Percentiles rank a stretch among this genome's conserved stretches.
Conservation (phyloP, 2,113 vertebrate genomes). For the Pterocles orientalis region DNA sequence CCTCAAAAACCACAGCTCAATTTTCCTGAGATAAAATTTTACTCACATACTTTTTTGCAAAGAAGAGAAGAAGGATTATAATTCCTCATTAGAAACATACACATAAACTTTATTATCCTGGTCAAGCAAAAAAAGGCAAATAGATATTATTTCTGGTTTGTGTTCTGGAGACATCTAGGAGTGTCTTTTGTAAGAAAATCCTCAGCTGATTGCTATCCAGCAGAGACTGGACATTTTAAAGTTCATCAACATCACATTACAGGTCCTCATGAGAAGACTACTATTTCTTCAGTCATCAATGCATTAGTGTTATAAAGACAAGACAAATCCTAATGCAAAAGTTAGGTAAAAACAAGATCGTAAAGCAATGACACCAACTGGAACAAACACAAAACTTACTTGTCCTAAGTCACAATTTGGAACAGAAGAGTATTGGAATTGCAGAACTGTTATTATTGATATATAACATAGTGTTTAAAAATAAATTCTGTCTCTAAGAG, state of each 20-base stretch:
- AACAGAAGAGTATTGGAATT: neutral
- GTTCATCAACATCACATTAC: neutral
- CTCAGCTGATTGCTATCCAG: neutral
- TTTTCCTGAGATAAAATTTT: neutral
- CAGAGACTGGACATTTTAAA: neutral
- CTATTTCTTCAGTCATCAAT: neutral
- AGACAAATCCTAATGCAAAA: neutral
- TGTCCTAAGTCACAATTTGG: neutral
- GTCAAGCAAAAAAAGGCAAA: neutral
- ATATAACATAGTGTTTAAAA: neutral
- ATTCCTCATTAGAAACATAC: neutral
- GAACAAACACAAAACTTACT: neutral
- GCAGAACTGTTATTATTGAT: neutral
- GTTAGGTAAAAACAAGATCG: neutral
- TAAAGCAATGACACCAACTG: neutral
- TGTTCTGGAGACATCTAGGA: neutral
- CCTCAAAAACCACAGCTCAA: neutral
- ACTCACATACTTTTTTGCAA: neutral
- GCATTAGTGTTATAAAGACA: neutral
- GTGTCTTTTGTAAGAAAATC: neutral
- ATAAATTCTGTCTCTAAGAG: neutral
- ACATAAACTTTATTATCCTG: neutral
- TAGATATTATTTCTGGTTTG: neutral
- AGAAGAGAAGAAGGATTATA: neutral
- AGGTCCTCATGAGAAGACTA: neutral